A percentile compares a stretch with the other conserved stretches of the same genome.
Conservation (phyloP, 2,113 vertebrate genomes). For the Erythrocebus patas region DNA sequence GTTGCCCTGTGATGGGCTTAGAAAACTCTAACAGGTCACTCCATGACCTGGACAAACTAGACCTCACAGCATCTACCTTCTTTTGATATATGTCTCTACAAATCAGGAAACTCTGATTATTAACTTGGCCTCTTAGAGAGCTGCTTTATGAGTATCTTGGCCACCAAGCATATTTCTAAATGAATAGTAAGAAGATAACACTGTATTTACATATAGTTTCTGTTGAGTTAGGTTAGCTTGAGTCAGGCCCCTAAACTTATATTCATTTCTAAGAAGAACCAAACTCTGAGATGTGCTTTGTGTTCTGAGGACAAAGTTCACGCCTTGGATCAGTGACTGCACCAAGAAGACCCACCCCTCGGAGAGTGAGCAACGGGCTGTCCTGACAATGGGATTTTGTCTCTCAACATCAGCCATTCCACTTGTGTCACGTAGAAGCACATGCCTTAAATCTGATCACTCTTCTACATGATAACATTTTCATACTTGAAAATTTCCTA, state of each 20-base stretch:
- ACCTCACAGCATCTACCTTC: background rate
- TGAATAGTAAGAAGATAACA: background rate
- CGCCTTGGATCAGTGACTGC: rapidly evolving
- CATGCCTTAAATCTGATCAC: background rate
- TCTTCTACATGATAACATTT: background rate
- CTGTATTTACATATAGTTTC: background rate
- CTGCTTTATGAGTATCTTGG: background rate
- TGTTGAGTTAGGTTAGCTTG: background rate
- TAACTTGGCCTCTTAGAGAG: background rate
- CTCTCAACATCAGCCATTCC: background rate
- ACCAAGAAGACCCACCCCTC: rapidly evolving
- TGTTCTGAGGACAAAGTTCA: background rate
- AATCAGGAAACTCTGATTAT: background rate
- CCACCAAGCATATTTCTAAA: background rate
- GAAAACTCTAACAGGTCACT: background rate
- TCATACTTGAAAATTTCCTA: background rate
- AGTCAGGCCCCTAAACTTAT: background rate
- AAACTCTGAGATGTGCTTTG: background rate
- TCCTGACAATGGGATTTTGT: background rate
- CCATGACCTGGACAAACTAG: background rate
- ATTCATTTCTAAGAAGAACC: background rate
- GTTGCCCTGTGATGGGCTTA: background rate
- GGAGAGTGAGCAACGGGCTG: rapidly evolving
- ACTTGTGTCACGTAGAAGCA: background rate
- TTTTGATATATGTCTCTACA: background rate